Conservation (phyloP, 1,140 invertebrate genomes). For the Laupala kohalensis region DNA sequence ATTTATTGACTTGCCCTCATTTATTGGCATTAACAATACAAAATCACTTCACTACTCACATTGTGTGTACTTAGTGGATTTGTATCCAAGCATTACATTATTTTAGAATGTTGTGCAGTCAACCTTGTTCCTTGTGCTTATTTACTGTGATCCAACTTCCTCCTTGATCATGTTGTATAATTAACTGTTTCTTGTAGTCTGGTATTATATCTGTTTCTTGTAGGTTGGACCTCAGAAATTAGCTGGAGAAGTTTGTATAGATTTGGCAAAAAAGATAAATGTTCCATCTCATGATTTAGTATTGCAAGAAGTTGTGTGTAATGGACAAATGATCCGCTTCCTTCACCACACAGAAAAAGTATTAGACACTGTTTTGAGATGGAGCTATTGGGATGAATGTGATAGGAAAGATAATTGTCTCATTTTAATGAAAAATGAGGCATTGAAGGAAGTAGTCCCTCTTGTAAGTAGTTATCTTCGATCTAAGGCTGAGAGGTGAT, state of each 20-base stretch:
- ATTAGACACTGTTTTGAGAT: slow-evolving; percentile 50
- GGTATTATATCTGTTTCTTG: slow-evolving; percentile 9
- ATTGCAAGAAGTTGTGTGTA: slow-evolving; percentile 61
- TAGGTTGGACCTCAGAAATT: slow-evolving; percentile 65
- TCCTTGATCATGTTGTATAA: too few species aligned
- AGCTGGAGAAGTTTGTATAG: slow-evolving; percentile 54
- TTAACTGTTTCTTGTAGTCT: too few species aligned
- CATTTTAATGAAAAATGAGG: slow-evolving; percentile 42
- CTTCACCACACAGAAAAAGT: slow-evolving; percentile 67
- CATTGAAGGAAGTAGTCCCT: slow-evolving; percentile 36
- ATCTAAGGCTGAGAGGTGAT: too few species aligned
- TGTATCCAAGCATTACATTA: too few species aligned
- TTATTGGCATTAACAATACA: too few species aligned
- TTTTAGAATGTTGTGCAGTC: too few species aligned
- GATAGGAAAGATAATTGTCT: slow-evolving; percentile 70
- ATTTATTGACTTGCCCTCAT: too few species aligned
- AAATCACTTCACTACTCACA: too few species aligned
- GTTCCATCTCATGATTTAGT: slow-evolving; percentile 45
- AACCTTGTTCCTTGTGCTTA: too few species aligned
- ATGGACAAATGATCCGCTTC: slow-evolving; percentile 53
- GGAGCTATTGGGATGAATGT: slow-evolving; percentile 72
- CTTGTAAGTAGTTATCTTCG: too few species aligned
- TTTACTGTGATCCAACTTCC: too few species aligned
- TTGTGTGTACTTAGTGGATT: too few species aligned
- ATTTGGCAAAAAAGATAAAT: slow-evolving; percentile 41